Evolutionary conservation across 2,113 vertebrate species (phyloP), one percentile per base, ranked within the genome.

Genomic region (Callionymus lyra): DNA sequence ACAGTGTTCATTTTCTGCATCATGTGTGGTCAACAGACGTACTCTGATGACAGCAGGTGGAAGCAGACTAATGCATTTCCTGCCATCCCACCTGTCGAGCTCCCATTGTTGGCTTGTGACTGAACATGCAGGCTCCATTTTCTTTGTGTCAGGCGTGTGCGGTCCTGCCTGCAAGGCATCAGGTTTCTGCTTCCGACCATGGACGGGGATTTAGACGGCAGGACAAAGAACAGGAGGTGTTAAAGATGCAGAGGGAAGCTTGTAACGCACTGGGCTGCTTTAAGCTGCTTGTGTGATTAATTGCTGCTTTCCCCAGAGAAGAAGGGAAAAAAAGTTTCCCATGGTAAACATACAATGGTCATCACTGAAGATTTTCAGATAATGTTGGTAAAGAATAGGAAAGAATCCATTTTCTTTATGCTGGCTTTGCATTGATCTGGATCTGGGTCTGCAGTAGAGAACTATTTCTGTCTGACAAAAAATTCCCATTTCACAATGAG

Each of bases 1-100:
- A 61, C 57, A 68, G 54, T 55, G 60, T 56, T 74, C 47, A 72
- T 72, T 65, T 68, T 56, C 54, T 11, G 64, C 68, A 44, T 69
- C 71, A 49, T 72, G 74, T 81, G 76, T 77, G 79, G 72, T 73
- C 76, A 73, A 55, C 57, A 66, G 56, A 79, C 69, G 64, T 45
- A 58, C 41, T 18, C 59, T 49, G 60, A 66, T 17, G 38, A 31
- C 68, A 56, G 65, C 62, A 59, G 63, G 70, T 16, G 38, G 70
- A 70, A 52, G 31, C 15, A 33, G 21, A 39, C 67, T 75, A 70
- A 76, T 63, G 55, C 56, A 58, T 42, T n/a, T 61, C 70, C 66
- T 55, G 57, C 49, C 50, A 59, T 70, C 66, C 59, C 70, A 76
- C 72, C 69, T 77, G 80, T 66, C 60, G 50, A 43, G 34, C 11